Base-by-base conservation (phyloP, 2,113 vertebrate species). In the Entomyzon cyanotis region DNA sequence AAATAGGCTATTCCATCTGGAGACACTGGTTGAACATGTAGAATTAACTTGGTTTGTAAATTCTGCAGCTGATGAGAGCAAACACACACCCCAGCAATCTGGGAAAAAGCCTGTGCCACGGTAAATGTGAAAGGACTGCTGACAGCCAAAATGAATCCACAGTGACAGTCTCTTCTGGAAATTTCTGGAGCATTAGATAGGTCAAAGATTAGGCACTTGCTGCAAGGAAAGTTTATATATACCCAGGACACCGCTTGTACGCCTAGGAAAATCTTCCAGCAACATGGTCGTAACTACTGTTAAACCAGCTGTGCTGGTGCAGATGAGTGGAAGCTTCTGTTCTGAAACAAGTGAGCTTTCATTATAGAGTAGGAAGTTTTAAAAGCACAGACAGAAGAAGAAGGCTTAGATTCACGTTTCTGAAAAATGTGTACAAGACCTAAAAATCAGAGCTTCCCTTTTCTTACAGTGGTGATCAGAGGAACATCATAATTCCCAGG, bases 31-130 rank as follows among this genome's bases (percentile, higher is more conserved):
- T 74, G 71, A 83, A 67, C n/a, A 59, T 41, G 37, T 47, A 91
- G 82, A 87, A 87, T 90, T 90, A 82, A 85, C 78, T 44, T 73
- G 70, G n/a, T 27, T 92, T 55, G 49, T 85, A 79, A 87, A 85
- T 77, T 93, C 55, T 69, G 93, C 44, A 80, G 47, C 63, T 90
- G 59, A 84, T 0, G 19, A 78, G 56, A 75, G 64, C 27, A 84
- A 86, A 60, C 25, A 42, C 28, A 33, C 8, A 27, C 6, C 11
- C 13, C 28, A 90, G 63, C 15, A 46, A 65, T 58, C 19, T 46
- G 55, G 67, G 58, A 49, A 77, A 80, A 91, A 46, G 22, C 31
- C 25, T 65, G 16, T 11, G 42, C 52, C 11, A 4, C 25, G 11
- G 23, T 71, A 50, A 58, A 79, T 59, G 35, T 50, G 39, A 81